Conservation (phyloP, 2,888 invertebrate genomes). For the Heliconius ethilla region DNA sequence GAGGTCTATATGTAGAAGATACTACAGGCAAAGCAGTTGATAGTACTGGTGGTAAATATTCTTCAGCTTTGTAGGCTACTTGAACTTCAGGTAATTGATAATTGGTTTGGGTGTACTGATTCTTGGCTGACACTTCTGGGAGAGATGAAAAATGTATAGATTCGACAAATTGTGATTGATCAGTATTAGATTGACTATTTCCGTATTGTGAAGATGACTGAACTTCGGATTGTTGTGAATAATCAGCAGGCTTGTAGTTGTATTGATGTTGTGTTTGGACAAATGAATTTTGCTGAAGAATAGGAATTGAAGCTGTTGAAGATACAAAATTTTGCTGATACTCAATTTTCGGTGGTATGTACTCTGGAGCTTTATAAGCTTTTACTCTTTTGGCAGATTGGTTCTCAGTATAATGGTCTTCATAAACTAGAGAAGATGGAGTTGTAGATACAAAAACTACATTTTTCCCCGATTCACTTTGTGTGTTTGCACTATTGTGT, state of each 20-base stretch:
- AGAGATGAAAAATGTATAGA: conserved; percentile 62
- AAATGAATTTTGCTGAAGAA: conserved; percentile 58
- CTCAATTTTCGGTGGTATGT: conserved; percentile 58
- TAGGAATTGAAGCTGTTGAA: conserved; percentile 59
- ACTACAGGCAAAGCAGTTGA: conserved; percentile 54
- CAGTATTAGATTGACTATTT: conserved; percentile 57
- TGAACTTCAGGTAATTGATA: conserved; percentile 72
- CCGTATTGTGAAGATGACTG: conserved; percentile 49
- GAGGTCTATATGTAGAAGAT: conserved; percentile 62
- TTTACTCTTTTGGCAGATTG: conserved; percentile 58
- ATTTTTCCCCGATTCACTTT: conserved; percentile 59
- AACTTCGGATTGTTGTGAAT: conserved; percentile 52
- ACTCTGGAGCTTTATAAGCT: conserved; percentile 57
- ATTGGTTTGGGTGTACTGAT: conserved; percentile 60
- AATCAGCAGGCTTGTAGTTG: conserved; percentile 55
- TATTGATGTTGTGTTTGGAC: conserved; percentile 58
- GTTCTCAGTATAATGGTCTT: conserved; percentile 68
- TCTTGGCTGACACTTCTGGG: conserved; percentile 52
- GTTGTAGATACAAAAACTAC: conserved; percentile 66
- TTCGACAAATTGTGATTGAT: conserved; percentile 62
- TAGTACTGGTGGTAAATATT: conserved; percentile 70
- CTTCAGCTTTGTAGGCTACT: conserved; percentile 67
- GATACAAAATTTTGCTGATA: conserved; percentile 61
- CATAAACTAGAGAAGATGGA: conserved; percentile 67
- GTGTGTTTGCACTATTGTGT: conserved; percentile 53